Conservation (phyloP, 2,113 vertebrate species). For the Esox niger region DNA sequence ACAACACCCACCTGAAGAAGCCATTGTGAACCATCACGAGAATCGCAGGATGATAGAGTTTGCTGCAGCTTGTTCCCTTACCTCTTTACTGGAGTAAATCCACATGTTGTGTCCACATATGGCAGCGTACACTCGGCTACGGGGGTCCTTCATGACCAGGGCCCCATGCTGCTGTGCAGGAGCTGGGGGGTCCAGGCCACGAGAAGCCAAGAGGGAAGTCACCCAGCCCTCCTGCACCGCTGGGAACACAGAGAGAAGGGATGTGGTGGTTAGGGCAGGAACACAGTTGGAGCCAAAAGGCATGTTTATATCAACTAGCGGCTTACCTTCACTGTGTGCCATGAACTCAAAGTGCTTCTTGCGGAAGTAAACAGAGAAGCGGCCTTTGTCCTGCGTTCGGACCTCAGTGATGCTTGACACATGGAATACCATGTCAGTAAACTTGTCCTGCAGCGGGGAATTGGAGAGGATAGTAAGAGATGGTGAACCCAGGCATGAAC, state of each 20-base stretch:
- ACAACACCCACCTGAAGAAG: neutral
- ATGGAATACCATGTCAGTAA: conserved; percentile 73
- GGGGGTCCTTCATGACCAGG: conserved; percentile 60
- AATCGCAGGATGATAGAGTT: neutral
- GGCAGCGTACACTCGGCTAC: conserved; percentile 62
- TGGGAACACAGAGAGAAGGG: conserved; percentile 24
- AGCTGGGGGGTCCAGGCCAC: conserved; percentile 51
- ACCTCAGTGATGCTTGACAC: conserved; percentile 70
- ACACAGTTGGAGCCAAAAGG: neutral
- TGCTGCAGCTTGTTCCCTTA: too few relatives aligned
- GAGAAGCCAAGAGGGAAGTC: conserved; percentile 56
- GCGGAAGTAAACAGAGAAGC: conserved; percentile 67
- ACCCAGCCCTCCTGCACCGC: conserved; percentile 70
- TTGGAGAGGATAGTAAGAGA: too few relatives aligned
- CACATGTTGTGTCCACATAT: conserved; percentile 67
- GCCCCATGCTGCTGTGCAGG: conserved; percentile 54
- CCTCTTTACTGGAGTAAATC: conserved; percentile 73
- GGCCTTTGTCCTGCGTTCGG: conserved; percentile 54
- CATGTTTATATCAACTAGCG: neutral
- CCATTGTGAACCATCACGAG: neutral
- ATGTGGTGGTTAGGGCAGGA: neutral
- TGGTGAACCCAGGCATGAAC: too few relatives aligned
- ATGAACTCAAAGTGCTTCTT: conserved; percentile 77
- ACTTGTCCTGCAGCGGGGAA: conserved; percentile 61
- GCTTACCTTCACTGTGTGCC: conserved; percentile 68